phyloP scores from a whole-genome alignment of 2,888 invertebrate genomes.

The Actias luna region DNA sequence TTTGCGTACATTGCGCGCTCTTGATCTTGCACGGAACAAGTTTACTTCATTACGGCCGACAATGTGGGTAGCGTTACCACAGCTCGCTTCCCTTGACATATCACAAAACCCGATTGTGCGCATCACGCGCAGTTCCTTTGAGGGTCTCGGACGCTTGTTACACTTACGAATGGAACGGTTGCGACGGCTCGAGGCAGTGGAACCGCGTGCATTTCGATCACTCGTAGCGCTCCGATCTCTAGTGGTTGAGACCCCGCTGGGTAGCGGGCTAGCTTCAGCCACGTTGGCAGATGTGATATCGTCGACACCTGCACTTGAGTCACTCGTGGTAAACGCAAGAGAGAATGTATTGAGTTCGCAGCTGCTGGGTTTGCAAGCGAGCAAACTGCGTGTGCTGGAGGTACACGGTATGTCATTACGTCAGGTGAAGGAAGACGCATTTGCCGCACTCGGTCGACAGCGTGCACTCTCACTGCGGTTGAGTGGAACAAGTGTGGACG shows the following conservation, averaged over 20 bases:
- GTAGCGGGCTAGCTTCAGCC: conserved; percentile 49
- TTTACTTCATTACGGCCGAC: conserved; percentile 85
- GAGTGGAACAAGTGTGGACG: conserved; percentile 85
- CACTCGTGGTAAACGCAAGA: conserved; percentile 80
- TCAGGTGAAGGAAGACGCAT: conserved; percentile 85
- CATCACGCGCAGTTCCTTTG: conserved; percentile 83
- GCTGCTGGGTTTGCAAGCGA: conserved; percentile 85
- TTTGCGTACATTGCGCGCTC: conserved; percentile 83
- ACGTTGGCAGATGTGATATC: conserved; percentile 42
- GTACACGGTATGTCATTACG: conserved; percentile 88
- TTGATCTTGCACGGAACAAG: conserved; percentile 87
- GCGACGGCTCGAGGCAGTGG: conserved; percentile 84
- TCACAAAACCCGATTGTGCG: conserved; percentile 90
- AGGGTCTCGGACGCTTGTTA: conserved; percentile 85
- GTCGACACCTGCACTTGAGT: conserved; percentile 45
- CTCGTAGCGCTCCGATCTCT: conserved; percentile 84
- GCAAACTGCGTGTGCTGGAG: conserved; percentile 87
- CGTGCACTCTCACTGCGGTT: conserved; percentile 87
- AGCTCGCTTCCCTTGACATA: conserved; percentile 86
- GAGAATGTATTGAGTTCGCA: conserved; percentile 86
- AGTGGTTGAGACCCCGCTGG: conserved; percentile 83
- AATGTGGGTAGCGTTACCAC: conserved; percentile 84
- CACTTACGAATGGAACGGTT: conserved; percentile 86
- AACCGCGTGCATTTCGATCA: conserved; percentile 85
- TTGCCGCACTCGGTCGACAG: conserved; percentile 85